Base-by-base conservation (phyloP, 2,113 vertebrate genomes). In the Bubalus kerabau region DNA sequence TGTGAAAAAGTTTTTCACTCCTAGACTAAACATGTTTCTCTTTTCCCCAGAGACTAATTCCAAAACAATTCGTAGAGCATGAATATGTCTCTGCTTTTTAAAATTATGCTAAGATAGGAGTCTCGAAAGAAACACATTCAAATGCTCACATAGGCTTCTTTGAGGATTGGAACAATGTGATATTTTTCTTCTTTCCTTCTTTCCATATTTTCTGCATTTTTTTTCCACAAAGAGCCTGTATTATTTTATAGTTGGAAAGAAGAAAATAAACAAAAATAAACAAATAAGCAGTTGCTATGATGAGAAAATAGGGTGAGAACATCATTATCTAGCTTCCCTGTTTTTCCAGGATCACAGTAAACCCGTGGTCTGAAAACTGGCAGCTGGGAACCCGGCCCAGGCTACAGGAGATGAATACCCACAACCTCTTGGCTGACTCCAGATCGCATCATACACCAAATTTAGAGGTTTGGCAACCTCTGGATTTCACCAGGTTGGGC, bases 201-300 rank as follows among this genome's bases (percentile, higher is more conserved):
- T 56, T 52, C 71, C 62, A 3, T 71, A 48, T 52, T 91, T 91
- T 89, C 92, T 60, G 12, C 26, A 52, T 3, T 54, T 87, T 48
- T 46, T 46, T 13, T 59, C 74, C 89, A 87, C 71, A 82, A 60
- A 57, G 62, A 90, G 36, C 2, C 4, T 52, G 17, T 52, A 46
- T 59, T 87, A 74, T 92, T 94, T 90, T 87, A 80, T 26, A 56
- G 82, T 23, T 71, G 67, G 74, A 43, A 91, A 88, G 92, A 83
- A 64, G 62, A 85, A 93, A 91, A 86, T 19, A 62, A 96, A 78
- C 60, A 88, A 64, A 76, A 96, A 96, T 26, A 96, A 94, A 82
- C 67, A 36, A 95, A 21, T 48, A 82, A 43, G 57, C 1, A 0
- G 92, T 91, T 64, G 76, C 95, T 67, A 46, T 14, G 87, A 28